Base-by-base conservation (phyloP, 2,888 invertebrate species). In the Phania funesta region DNA sequence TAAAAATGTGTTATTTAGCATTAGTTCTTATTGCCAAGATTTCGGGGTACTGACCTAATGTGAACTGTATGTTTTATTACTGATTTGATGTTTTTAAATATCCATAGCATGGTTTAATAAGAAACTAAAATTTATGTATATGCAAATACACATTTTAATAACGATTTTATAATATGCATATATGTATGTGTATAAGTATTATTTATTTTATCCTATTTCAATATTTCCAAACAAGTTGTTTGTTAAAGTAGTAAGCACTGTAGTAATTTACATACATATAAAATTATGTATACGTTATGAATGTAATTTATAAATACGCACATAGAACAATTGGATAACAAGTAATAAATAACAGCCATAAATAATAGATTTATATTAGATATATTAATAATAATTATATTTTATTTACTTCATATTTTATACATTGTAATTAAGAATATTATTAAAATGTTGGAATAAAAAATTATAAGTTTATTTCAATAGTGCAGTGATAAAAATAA, bases 151-250 rank as follows among this genome's bases (percentile, higher is more conserved):
- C 60, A 73, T 74, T 78, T 48, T 80, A 67, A 70, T 76, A 67
- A 67, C 60, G 29, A 79, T 44, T 62, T 77, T 46, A 74, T 58
- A 64, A 76, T 46, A 73, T 62, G 62, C 24, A 56, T 68, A 65
- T 64, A 76, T 56, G 52, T 70, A 58, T 80, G 67, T 77, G 60
- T 77, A 60, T 38, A 58, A 32, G 38, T 76, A 38, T 67, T 22
- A 50, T 16, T 24, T 18, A n/a, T n/a, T 29, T 70, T 76, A 79
- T 60, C 78, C 64, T 78, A 75, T 83, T 75, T 81, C 78, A 83
- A 79, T 83, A 81, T 67, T 83, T 83, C 75, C 78, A 79, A 73
- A 67, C 78, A 79, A 76, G 76, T 74, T 52, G 52, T 54, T 74
- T 52, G 52, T 54, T 64, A 24, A 71, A 48, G 67, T 29, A 54